Evolutionary conservation across 2,113 vertebrate species (phyloP).

Genomic region (Aspidoscelis tigris): DNA sequence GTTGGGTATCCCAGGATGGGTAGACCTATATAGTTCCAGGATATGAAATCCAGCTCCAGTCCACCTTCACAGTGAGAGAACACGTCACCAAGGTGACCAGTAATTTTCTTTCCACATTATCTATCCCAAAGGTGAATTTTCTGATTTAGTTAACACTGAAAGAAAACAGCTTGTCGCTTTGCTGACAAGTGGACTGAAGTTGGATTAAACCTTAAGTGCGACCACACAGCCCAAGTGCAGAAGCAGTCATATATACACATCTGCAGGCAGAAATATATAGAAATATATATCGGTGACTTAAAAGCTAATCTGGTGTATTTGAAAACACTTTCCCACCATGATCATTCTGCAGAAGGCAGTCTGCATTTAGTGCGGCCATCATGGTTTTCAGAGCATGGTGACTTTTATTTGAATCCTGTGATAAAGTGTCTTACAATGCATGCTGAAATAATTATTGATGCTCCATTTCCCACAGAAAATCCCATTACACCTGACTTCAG

Average conservation of each 20-base stretch:
- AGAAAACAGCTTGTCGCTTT: too few species aligned
- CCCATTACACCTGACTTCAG: conserved; percentile 41
- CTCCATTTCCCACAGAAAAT: conserved; percentile 42
- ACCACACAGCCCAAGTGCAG: too few species aligned
- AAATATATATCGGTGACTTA: neutral
- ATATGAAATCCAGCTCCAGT: too few species aligned
- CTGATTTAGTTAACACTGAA: too few species aligned
- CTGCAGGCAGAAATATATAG: neutral
- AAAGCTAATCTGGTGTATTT: neutral
- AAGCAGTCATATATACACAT: neutral
- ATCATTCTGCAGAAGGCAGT: neutral
- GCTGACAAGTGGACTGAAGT: too few species aligned
- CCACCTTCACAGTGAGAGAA: too few species aligned
- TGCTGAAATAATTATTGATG: conserved; percentile 39
- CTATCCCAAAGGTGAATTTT: too few species aligned
- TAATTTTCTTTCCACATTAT: too few species aligned
- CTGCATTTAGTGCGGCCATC: neutral
- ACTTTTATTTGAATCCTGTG: conserved; percentile 35
- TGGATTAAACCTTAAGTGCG: too few species aligned
- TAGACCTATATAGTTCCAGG: too few species aligned
- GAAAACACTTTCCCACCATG: neutral
- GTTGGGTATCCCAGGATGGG: too few species aligned
- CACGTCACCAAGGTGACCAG: too few species aligned
- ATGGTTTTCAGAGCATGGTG: neutral
- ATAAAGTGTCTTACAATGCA: conserved; percentile 38